Evolutionary conservation across 2,888 invertebrate genomes (phyloP).

Genomic region (Galeruca laticollis): DNA sequence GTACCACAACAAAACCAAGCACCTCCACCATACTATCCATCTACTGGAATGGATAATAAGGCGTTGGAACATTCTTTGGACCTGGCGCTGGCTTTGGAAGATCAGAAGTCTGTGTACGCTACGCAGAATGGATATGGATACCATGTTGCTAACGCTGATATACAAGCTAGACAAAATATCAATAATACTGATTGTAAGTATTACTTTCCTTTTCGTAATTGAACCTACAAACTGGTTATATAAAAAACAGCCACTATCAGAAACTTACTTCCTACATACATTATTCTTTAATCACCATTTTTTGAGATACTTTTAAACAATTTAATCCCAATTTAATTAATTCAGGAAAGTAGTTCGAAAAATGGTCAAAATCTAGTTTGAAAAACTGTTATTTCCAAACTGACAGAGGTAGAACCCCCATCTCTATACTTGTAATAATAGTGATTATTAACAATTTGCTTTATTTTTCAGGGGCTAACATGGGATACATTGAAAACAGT

Average conservation of each 20-base stretch:
- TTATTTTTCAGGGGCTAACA: conserved; percentile 78
- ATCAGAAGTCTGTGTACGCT: conserved; percentile 87
- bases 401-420: too few species aligned
- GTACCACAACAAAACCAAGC: conserved; percentile 89
- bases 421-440: too few species aligned
- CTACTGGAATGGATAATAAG: conserved; percentile 90
- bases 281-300: too few species aligned
- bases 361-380: neutral
- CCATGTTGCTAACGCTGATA: conserved; percentile 79
- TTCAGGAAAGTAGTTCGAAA: too few species aligned
- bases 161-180: conserved; percentile 77
- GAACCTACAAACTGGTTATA: too few species aligned
- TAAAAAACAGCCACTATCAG: too few species aligned
- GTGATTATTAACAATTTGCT: neutral
- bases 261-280: too few species aligned
- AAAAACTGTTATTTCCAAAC: too few species aligned
- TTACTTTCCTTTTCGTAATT: too few species aligned
- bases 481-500: conserved; percentile 92
- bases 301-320: too few species aligned
- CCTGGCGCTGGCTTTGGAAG: conserved; percentile 84
- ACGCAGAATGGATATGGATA: conserved; percentile 89
- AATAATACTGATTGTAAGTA: conserved; percentile 86
- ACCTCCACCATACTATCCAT: conserved; percentile 91
- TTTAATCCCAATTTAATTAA: too few species aligned
- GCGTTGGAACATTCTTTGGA: conserved; percentile 92